phyloP scores from a whole-genome alignment of 92 coral and sea anemone genomes.

The Paragorgia papillata region DNA sequence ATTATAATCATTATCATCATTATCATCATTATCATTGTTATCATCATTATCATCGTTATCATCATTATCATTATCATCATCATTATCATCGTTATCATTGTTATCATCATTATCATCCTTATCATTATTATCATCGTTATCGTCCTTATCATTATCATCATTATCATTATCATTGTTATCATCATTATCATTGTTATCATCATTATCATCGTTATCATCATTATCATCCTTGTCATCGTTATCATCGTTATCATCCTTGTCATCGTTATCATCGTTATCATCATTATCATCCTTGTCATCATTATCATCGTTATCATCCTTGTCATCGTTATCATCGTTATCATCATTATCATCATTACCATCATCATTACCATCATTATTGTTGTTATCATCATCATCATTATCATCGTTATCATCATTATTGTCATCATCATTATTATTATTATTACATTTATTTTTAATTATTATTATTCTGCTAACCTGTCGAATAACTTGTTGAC shows the following conservation, averaged over 20 bases:
- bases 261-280: not conserved
- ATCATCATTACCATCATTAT: constrained; percentile 11
- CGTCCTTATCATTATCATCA: no score
- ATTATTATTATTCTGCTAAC: constrained; percentile 52
- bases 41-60: constrained; percentile 11
- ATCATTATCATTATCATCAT: not conserved
- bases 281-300: no score
- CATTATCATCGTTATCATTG: not conserved
- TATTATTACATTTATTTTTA: no score
- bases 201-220: not conserved
- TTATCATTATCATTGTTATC: not conserved
- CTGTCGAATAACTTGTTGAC: constrained; percentile 81
- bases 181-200: not conserved
- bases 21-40: not conserved
- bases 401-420: constrained; percentile 5
- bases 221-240: no score
- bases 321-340: not conserved
- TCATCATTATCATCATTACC: constrained; percentile 10
- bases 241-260: not conserved
- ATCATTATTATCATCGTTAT: no score
- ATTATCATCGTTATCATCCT: not conserved
- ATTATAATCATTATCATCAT: not conserved
- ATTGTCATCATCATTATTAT: not conserved
- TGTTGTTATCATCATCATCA: not conserved
- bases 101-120: no score